Base-by-base conservation (phyloP, 2,113 vertebrate species). In the Rhodinocichla rosea region DNA sequence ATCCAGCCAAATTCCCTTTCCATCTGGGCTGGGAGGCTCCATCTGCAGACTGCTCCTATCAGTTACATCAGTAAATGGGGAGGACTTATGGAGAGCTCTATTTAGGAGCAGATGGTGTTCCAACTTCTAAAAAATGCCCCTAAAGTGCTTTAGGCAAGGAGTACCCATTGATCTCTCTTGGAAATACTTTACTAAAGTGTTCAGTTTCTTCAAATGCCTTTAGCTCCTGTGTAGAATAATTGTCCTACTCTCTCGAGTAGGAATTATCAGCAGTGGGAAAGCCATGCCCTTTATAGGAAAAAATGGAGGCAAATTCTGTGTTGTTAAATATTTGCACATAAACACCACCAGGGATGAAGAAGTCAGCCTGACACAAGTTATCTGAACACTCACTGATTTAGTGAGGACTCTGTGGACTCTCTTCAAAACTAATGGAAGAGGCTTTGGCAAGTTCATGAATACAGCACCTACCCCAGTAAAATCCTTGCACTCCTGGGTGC, bases 1-100 rank as follows among this genome's bases (percentile, higher is more conserved):
- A 88, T 59, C 70, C 82, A 95, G 90, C 67, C 79, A 92, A 93
- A 90, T 80, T 95, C 82, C 90, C 90, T 62, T 90, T 76, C 90
- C 93, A 91, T 92, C 84, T 88, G 94, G 90, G 71, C 68, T 94
- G 87, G 92, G 96, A 95, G 59, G 87, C 59, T 95, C 93, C 94
- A 93, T 94, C 87, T 96, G 94, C 92, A 94, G 82, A 56, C 79
- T 74, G 76, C 76, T 94, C 7, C 3, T 88, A 83, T 70, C 67
- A 67, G 85, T 57, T 89, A 57, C 67, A 76, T 80, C 42, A 87
- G 52, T 86, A 77, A 95, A 82, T 10, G 9, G 75, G 71, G 73
- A 88, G 68, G 62, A 44, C 65, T 89, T 76, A 86, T 89, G 76
- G 91, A 89, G 83, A 89, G 77, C 59, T 92, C 83, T 84, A 9